Percentiles rank a stretch among this genome's conserved stretches.
Conservation (phyloP, 2,888 invertebrate genomes). For the Zelleria hepariella region DNA sequence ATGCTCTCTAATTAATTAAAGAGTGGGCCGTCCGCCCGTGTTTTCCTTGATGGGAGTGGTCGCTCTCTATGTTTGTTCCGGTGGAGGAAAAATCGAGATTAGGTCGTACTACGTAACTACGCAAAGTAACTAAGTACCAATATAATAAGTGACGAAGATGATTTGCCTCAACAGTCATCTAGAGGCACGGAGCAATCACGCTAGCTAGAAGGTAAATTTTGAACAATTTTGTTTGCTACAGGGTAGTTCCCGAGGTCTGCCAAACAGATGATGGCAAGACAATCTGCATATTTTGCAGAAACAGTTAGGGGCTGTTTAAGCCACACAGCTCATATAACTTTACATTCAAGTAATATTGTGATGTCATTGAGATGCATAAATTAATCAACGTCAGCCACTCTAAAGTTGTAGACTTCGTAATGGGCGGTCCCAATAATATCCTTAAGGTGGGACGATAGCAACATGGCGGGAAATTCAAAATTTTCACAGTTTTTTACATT, state of each 20-base stretch:
- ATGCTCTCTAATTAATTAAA: conserved; percentile 57
- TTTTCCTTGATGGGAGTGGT: conserved; percentile 51
- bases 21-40: conserved; percentile 29
- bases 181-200: neutral
- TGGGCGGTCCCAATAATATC: neutral
- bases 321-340: too few relatives aligned
- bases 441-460: too few relatives aligned
- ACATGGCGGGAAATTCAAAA: too few relatives aligned
- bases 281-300: too few relatives aligned
- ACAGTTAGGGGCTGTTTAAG: too few relatives aligned
- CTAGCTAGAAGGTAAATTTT: too few relatives aligned
- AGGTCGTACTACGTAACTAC: conserved; percentile 37
- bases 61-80: conserved; percentile 41
- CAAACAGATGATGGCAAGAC: too few relatives aligned
- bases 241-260: too few relatives aligned
- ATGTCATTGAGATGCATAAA: neutral
- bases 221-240: too few relatives aligned
- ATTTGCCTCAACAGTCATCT: neutral
- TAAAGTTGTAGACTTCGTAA: neutral
- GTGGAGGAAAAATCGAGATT: conserved; percentile 49
- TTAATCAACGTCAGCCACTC: neutral
- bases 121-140: neutral
- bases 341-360: too few relatives aligned
- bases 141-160: neutral
- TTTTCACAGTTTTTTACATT: too few relatives aligned